These are phyloP conservation scores for Dusona sp. DNA, from an alignment of 2,888 invertebrate genomes.

Conservation along the genomic window DNA sequence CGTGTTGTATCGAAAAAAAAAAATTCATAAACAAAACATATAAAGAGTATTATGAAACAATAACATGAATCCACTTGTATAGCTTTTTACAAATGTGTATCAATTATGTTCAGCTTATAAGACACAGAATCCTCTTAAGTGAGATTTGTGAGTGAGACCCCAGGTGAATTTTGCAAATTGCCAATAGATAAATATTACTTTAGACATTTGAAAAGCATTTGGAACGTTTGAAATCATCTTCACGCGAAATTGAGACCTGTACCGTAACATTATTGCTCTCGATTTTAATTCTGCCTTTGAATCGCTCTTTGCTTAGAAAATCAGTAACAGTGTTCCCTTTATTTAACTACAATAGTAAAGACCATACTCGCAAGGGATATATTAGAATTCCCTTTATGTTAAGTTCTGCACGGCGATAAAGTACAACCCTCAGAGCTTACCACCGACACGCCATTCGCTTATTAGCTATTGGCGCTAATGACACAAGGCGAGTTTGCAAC, in stretches of 20 bases:
- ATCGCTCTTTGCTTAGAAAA: constrained; percentile 39
- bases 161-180: no score
- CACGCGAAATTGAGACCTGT: constrained; percentile 2
- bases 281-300: constrained; percentile 6
- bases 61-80: no score
- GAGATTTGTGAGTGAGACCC: no score
- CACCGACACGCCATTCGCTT: constrained; percentile 61
- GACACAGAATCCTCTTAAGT: no score
- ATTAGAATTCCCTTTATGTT: not conserved
- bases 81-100: no score
- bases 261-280: not conserved
- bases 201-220: no score
- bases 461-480: constrained; percentile 61
- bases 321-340: constrained; percentile 50
- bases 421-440: constrained; percentile 6
- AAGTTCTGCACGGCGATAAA: constrained; percentile 11
- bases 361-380: not conserved
- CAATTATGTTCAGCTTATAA: no score
- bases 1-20: no score
- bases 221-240: not conserved
- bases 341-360: constrained; percentile 42
- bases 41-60: no score
- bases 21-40: no score
- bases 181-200: no score
- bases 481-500: constrained; percentile 52